Evolutionary conservation across 2,113 vertebrate genomes (phyloP), one percentile per base, ranked within the genome.

Genomic region (Nycticryphes semicollaris): DNA sequence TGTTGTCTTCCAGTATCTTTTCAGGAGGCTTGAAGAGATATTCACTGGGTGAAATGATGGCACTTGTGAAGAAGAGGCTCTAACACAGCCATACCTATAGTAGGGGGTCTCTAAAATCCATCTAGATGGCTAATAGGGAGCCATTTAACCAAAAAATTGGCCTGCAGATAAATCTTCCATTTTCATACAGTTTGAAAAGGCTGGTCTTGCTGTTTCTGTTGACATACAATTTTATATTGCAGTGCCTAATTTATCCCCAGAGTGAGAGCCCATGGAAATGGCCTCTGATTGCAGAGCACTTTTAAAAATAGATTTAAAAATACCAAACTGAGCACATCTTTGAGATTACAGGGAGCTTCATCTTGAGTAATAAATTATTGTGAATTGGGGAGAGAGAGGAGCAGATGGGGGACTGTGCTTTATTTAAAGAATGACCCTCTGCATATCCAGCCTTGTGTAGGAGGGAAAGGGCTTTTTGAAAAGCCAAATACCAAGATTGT

Each of bases 271-370:
- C 91, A 96, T 97, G 96, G 91, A 97, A 98, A 97, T 96, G 91
- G 97, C 89, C 84, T 96, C 87, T 97, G 97, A 98, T 97, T 98
- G 96, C 95, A 94, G 96, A 97, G 97, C 97, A 96, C 94, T 98
- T 97, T 97, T 96, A 93, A 93, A 95, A 96, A 97, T 93, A 93
- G 96, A 96, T 97, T 95, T 96, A 95, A 96, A 97, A 97, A 96
- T 95, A 96, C 94, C 95, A 96, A 96, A 95, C 95, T 68, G 95
- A 96, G 94, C 73, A 91, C 95, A 95, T 97, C 96, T 97, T 95
- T 94, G 84, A 97, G 97, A 98, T 98, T 97, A 96, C 92, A 95
- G 97, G 84, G 95, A 96, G 94, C 94, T 98, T 96, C 94, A 88
- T 96, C 96, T 95, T 93, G 95, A 97, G 90, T 90, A 94, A 97